A percentile compares a stretch with the other conserved stretches of the same genome.
Conservation (phyloP, 2,113 vertebrate genomes). For the Anser brachyrhynchus region DNA sequence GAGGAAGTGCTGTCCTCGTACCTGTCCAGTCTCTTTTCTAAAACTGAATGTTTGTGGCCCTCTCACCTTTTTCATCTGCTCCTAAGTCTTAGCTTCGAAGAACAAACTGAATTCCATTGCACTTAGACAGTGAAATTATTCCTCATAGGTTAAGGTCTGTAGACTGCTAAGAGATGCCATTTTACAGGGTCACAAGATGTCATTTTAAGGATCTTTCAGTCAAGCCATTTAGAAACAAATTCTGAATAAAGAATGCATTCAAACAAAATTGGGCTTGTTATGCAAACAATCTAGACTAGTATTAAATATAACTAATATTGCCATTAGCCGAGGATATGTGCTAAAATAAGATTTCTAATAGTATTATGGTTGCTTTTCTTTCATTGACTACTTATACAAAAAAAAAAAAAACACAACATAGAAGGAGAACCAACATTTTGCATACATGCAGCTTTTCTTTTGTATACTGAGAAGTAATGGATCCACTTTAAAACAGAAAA, state of each 20-base stretch:
- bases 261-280: not conserved
- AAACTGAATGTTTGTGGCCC: not conserved
- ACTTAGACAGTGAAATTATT: accelerated
- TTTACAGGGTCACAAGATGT: not conserved
- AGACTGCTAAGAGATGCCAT: not conserved
- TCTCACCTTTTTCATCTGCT: not conserved
- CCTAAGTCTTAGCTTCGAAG: not conserved
- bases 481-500: slow-evolving; percentile 18
- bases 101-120: not conserved
- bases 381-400: not conserved
- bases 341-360: not conserved
- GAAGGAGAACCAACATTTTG: not conserved
- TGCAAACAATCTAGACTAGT: not conserved
- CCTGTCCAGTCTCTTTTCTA: not conserved
- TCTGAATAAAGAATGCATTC: not conserved
- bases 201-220: not conserved
- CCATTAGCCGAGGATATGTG: not conserved
- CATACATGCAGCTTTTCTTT: not conserved
- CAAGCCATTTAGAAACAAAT: not conserved
- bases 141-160: not conserved
- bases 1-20: not conserved
- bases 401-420: not conserved
- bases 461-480: not conserved
- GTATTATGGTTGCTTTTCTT: not conserved
- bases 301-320: not conserved